Conservation (phyloP, 2,888 invertebrate genomes). For the Campoletis raptor region DNA sequence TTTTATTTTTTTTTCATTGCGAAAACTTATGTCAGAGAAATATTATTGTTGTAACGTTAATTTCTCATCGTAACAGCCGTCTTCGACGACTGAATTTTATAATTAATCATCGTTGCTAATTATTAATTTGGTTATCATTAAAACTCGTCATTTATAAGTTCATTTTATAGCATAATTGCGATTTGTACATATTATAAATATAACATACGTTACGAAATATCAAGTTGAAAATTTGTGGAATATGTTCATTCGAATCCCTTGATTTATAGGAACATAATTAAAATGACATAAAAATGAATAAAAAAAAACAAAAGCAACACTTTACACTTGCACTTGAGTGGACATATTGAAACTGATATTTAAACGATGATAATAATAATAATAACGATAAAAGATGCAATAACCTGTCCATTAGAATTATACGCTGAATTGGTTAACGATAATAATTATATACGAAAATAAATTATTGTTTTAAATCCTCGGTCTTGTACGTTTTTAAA, state of each 20-base stretch:
- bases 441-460: slow-evolving; percentile 74
- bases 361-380: slow-evolving; percentile 65
- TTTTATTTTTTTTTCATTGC: slow-evolving; percentile 9
- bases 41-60: slow-evolving; percentile 41
- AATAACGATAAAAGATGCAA: slow-evolving; percentile 74
- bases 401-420: slow-evolving; percentile 79
- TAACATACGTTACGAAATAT: not conserved
- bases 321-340: not conserved
- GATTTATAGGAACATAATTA: slow-evolving; percentile 6
- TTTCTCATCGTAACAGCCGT: slow-evolving; percentile 4
- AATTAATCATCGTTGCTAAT: slow-evolving; percentile 24
- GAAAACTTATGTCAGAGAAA: not conserved
- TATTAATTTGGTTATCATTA: not conserved
- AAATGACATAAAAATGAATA: not conserved
- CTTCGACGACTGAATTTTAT: not conserved
- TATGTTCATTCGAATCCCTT: not conserved
- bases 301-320: not conserved
- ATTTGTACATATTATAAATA: slow-evolving; percentile 1
- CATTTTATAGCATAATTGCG: not conserved
- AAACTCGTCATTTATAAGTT: not conserved
- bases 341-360: slow-evolving; percentile 58
- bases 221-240: not conserved
- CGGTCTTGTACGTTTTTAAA: slow-evolving; percentile 43
- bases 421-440: slow-evolving; percentile 70
- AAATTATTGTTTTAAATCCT: slow-evolving; percentile 79